Base-by-base conservation (phyloP, 2,888 invertebrate species). In the Steinernema carpocapsae region DNA sequence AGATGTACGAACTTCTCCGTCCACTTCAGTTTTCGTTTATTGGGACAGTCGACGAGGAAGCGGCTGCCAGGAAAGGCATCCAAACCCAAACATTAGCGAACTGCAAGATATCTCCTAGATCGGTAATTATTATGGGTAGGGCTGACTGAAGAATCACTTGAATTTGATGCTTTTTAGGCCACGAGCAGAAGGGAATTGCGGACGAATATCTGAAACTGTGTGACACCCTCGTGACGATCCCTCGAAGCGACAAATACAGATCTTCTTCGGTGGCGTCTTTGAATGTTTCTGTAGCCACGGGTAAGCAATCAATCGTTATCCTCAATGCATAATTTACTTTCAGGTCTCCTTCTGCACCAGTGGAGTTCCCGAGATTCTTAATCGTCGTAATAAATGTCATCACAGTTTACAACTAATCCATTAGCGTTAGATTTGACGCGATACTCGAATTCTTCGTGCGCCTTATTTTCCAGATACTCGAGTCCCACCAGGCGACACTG, bases 231-330 rank as follows among this genome's bases (percentile, higher is more conserved):
- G 46, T 79, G 12, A 48, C 79, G 22, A 77, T 79, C 26, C 17
- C 75, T 22, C 37, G 76, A 24, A 59, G 71, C 24, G 22, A 71
- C 4, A 7, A 14, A 14, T 43, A 43, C 43, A 7, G 24, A 6
- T 29, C 51, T 6, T 74, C 76, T 1, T 75, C 71, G 56, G 76
- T 78, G 70, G 76, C 74, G 14, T 79, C 79, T 3, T 52, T 79
- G 29, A 79, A 79, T 51, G 79, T 79, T 42, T 79, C 79, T 14
- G 79, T 79, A 12, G 79, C 77, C 0, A 75, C 79, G 37, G 79
- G 79, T 78, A 48, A 43, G 4, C 56, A 6, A 10, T 10, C 24
- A 43, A 12, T 43, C 14, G 14, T 7, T 24, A 26, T 10, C 26
- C 26, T 56, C 24, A 24, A 3, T 10, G 3, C 10, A 56, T 24